Evolutionary conservation across 2,888 invertebrate genomes (phyloP), one percentile per base, ranked within the genome.

Genomic region (Melipona beecheii): DNA sequence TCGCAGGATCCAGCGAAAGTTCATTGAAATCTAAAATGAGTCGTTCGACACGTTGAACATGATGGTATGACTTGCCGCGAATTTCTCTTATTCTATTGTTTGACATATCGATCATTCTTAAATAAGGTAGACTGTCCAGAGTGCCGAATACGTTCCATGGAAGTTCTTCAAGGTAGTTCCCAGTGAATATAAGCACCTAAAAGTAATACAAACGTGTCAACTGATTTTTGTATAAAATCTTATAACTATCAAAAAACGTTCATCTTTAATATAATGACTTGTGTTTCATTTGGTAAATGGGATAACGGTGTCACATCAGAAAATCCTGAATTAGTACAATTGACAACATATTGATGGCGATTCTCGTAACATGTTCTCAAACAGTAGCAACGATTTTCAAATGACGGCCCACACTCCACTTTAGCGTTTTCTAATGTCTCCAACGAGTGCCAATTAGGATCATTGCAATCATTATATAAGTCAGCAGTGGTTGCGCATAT

Each of bases 121-220:
- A 93, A 66, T 95, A 94, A 43, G 95, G 95, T 81, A 96, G 95
- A 71, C 95, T 95, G 81, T 95, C 96, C 50, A 95, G 94, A 56
- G 95, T 96, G 0, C 97, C 97, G 91, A 97, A 97, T 0, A 97
- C 95, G 92, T 97, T 97, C 95, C 96, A 96, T 4, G 97, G 97
- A 66, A 97, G 93, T 75, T 95, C 95, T 9, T 95, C 93, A 31
- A 97, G 95, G 86, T 95, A 93, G 91, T 97, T 97, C 19, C 97
- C 97, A 2, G 96, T 96, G 91, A 97, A 97, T 83, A 97, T 96
- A 2, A 97, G 94, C 58, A 96, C 96, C 95, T 95, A 24, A 21
- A 70, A 13, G 15, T 11, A 60, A 49, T 0, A 4, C 50, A 17
- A 27, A 56, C 65, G 3, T 56, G 50, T 52, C n/a, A n/a, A 58